Base-by-base conservation (phyloP, 2,888 invertebrate genomes). In the Phoronis australis region DNA sequence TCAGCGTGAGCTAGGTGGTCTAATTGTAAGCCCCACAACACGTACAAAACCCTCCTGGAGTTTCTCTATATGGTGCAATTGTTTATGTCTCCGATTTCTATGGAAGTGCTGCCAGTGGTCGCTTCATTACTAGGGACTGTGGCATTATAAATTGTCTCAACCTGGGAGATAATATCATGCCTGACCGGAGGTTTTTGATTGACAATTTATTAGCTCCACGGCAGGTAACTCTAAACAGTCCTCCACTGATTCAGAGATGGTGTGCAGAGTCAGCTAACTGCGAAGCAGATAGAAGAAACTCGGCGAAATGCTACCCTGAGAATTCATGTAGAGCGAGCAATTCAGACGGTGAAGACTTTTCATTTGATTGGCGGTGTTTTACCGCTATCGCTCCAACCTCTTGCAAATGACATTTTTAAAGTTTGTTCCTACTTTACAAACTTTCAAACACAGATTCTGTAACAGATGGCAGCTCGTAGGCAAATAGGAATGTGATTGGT, bases 251-350 rank as follows among this genome's bases (percentile, higher is more conserved):
- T n/a, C 41, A 48, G 52, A n/a, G 45, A 48, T 2, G 26, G 51
- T 15, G 42, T 27, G 15, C 15, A 41, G 22, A 20, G 6, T 18
- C 51, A 51, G 22, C 31, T 56, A 2, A 23, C 45, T 4, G 18
- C 49, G 4, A 9, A 27, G 5, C 46, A 53, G 37, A 53, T 54
- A n/a, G 24, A 31, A 21, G 49, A 51, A 5, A 54, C 54, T 1
- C 48, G 48, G 42, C 35, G 45, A 15, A 56, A 54, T 31, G 54
- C 52, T 4, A 37, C 47, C 2, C 50, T 48, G 9, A 35, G 59
- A 18, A 61, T 60, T 26, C 57, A 59, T 54, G 60, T 60, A 9
- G 59, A 61, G 47, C 15, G 47, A 2, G 45, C 38, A n/a, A 56
- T 56, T 18, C 52, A 50, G 12, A 20, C 54, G 12, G 49, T 54